Evolutionary conservation across 1,140 invertebrate genomes (phyloP).

Genomic region (Choristoneura fumiferana): DNA sequence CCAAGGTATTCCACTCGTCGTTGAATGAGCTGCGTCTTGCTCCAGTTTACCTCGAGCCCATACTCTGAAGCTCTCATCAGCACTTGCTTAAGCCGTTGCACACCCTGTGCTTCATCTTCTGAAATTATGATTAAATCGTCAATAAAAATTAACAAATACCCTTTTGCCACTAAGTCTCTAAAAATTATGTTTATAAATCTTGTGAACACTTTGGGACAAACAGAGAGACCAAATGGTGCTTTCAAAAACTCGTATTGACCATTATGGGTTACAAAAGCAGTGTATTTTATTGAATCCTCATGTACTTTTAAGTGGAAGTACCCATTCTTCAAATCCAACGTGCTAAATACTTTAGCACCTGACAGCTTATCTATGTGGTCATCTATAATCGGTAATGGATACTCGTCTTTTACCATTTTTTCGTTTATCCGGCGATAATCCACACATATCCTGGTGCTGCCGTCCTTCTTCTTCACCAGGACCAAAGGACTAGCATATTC

Average conservation of each 20-base stretch:
- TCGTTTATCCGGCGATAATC: too few species aligned
- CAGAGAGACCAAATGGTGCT: slow-evolving; percentile 25
- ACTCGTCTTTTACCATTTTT: too few species aligned
- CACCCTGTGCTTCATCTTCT: slow-evolving; percentile 24
- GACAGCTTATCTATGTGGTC: too few species aligned
- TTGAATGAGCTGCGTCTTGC: slow-evolving; percentile 52
- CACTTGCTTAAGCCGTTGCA: slow-evolving; percentile 32
- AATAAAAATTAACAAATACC: slow-evolving; percentile 25
- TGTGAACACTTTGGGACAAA: slow-evolving; percentile 25
- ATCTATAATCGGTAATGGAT: too few species aligned
- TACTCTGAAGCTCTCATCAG: slow-evolving; percentile 37
- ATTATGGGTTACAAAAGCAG: too few species aligned
- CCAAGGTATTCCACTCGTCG: slow-evolving; percentile 27
- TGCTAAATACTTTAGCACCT: too few species aligned
- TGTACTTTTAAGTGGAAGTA: too few species aligned
- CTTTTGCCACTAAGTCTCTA: slow-evolving; percentile 21
- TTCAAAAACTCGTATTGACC: slow-evolving; percentile 29
- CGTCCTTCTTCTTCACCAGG: too few species aligned
- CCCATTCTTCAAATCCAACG: too few species aligned
- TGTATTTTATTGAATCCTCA: slow-evolving; percentile 29
- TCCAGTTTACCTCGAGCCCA: slow-evolving; percentile 48
- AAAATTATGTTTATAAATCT: slow-evolving; percentile 26
- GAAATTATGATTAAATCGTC: slow-evolving; percentile 26
- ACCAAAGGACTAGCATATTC: too few species aligned
- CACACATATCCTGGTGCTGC: too few species aligned